Evolutionary conservation across 2,888 invertebrate species (phyloP), one percentile per base, ranked within the genome.

Genomic region (Crossocerus cetratus): DNA sequence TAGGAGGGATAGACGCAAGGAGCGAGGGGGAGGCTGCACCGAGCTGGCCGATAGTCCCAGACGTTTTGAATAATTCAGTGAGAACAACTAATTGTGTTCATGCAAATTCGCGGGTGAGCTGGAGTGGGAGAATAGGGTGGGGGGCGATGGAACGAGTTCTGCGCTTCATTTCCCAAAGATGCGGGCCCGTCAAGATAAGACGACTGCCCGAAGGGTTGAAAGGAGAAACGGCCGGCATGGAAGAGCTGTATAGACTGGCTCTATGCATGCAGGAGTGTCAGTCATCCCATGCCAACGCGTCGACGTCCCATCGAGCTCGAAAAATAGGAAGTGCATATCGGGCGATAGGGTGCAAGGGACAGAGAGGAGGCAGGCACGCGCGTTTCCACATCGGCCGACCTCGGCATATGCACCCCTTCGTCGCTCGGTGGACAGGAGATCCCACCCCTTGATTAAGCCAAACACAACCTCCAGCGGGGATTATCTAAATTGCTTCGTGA

Each of bases 1-100:
- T 32, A 32, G 32, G 32, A 32, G 32, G 32, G 32, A 32, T 4
- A 32, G 32, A 8, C 58, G 44, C 62, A 57, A 57, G 58, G 32
- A 32, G 32, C 8, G 65, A 49, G 49, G 13, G 59, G 54, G 68
- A 61, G 72, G 61, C 63, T 57, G 60, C 49, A 23, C 72, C 72
- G 65, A 66, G 49, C 66, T 69, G 71, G 68, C 65, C 67, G 73
- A 81, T 81, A 83, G 83, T 77, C 78, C 65, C 73, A 65, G 68
- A 69, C 81, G 74, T 85, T 88, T 84, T 88, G 88, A 89, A 89
- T 89, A 87, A 89, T 89, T 89, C 88, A 88, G 87, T 86, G 83
- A 83, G 80, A 83, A 83, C 84, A 84, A 85, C 88, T 89, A 89
- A 89, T 88, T 88, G 88, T 88, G 83, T 88, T 88, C 86, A 89